Conservation (phyloP, 2,797 vertebrate species). For the Smutsia gigantea region DNA sequence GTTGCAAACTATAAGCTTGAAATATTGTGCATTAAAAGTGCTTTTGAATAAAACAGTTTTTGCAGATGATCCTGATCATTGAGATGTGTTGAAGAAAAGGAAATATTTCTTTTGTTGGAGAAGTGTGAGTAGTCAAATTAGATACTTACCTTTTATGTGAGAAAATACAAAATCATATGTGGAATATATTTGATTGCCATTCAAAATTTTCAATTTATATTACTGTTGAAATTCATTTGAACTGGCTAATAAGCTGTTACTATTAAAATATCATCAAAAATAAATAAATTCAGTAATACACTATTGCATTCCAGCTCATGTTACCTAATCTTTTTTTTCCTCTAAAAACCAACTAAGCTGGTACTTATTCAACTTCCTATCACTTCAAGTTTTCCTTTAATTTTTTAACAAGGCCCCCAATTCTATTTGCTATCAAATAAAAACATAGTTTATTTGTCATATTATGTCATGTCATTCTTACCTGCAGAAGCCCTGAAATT, state of each 20-base stretch:
- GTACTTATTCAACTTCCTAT: background rate
- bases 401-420: background rate
- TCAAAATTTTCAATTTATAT: conserved; percentile 16
- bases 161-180: background rate
- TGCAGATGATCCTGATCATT: background rate
- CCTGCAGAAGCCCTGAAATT: background rate
- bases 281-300: conserved; percentile 11
- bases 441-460: background rate
- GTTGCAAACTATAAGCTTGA: conserved; percentile 30
- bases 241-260: background rate
- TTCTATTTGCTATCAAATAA: background rate
- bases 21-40: conserved; percentile 40
- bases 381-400: conserved; percentile 32
- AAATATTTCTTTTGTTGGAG: background rate
- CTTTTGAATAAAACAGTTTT: background rate
- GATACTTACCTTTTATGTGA: background rate
- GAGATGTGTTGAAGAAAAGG: background rate
- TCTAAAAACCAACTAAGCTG: background rate
- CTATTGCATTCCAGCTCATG: background rate
- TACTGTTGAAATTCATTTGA: conserved; percentile 43
- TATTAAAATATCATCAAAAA: conserved; percentile 28
- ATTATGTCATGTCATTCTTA: background rate
- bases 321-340: background rate
- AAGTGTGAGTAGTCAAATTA: background rate
- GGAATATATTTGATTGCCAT: background rate